A percentile compares a stretch with the other conserved stretches of the same genome.
phyloP scores from a whole-genome alignment of 2,113 vertebrate genomes.

The Miniopterus natalensis region DNA sequence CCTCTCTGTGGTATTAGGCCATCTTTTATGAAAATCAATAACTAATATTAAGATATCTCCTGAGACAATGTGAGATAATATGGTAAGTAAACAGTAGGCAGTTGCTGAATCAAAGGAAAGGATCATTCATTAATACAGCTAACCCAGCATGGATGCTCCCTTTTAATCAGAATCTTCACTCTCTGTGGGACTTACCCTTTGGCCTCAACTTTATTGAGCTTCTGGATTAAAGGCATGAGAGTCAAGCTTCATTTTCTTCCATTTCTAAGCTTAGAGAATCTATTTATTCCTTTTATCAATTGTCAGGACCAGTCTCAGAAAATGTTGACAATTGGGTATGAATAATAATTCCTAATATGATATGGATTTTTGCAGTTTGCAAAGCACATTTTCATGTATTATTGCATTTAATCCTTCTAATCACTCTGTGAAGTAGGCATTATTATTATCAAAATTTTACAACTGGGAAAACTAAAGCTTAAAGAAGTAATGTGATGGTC shows the following conservation, averaged over 20 bases:
- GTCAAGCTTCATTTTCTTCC: constrained; percentile 23
- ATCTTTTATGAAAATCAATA: constrained; percentile 43
- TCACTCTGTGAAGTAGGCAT: not conserved
- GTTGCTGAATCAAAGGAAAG: constrained; percentile 26
- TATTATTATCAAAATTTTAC: not conserved
- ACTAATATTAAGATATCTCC: constrained; percentile 17
- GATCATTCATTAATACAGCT: not conserved
- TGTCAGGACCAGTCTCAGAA: constrained; percentile 18
- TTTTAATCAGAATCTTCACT: not conserved
- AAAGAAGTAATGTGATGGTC: not conserved
- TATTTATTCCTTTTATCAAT: constrained; percentile 38
- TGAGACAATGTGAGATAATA: not conserved
- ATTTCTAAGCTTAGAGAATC: constrained; percentile 24
- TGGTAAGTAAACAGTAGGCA: constrained; percentile 25
- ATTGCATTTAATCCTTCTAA: not conserved
- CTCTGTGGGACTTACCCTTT: not conserved
- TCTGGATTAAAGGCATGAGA: not conserved
- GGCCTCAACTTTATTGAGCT: constrained; percentile 16
- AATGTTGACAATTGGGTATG: not conserved
- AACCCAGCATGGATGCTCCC: not conserved
- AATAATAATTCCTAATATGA: constrained; percentile 5
- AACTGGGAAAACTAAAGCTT: not conserved
- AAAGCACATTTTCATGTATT: not conserved
- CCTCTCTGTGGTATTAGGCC: not conserved
- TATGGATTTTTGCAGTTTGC: constrained; percentile 12